A percentile compares a stretch with the other conserved stretches of the same genome.
Conservation (phyloP, 2,888 invertebrate genomes). For the Theretra japonica region DNA sequence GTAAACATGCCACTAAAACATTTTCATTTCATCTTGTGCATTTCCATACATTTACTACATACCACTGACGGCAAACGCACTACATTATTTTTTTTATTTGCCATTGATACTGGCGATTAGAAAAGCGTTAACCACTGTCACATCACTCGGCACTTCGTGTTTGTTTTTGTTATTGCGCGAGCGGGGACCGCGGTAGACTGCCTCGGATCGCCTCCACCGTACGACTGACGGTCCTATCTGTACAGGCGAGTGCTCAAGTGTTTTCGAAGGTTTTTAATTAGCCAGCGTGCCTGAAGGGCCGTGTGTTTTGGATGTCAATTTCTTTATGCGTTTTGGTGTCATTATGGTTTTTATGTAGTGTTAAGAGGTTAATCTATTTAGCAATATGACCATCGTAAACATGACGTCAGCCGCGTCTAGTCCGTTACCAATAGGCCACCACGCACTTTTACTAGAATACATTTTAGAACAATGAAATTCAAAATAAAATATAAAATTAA, state of each 20-base stretch:
- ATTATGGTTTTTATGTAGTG: neutral
- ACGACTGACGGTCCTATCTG: constrained; percentile 64
- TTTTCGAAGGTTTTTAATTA: constrained; percentile 33
- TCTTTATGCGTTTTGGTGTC: neutral
- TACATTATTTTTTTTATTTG: constrained; percentile 80
- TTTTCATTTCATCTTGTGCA: constrained; percentile 63
- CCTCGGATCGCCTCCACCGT: constrained; percentile 60
- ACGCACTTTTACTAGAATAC: too few relatives aligned
- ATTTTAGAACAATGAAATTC: too few relatives aligned
- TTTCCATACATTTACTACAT: constrained; percentile 64
- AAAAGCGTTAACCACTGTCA: constrained; percentile 46
- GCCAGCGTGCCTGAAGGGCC: neutral
- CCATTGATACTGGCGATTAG: constrained; percentile 57
- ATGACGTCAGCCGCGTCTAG: too few relatives aligned
- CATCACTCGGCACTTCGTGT: constrained; percentile 39
- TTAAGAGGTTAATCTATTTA: too few relatives aligned
- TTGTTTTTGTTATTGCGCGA: constrained; percentile 42
- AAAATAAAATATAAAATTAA: too few relatives aligned
- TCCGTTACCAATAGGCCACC: too few relatives aligned
- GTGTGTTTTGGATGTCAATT: neutral
- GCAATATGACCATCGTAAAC: too few relatives aligned
- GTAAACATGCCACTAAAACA: constrained; percentile 76
- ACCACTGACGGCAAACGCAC: constrained; percentile 82
- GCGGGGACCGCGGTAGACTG: constrained; percentile 49
- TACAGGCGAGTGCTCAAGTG: constrained; percentile 54